Conservation (phyloP, 2,113 vertebrate genomes). For the Podilymbus podiceps region DNA sequence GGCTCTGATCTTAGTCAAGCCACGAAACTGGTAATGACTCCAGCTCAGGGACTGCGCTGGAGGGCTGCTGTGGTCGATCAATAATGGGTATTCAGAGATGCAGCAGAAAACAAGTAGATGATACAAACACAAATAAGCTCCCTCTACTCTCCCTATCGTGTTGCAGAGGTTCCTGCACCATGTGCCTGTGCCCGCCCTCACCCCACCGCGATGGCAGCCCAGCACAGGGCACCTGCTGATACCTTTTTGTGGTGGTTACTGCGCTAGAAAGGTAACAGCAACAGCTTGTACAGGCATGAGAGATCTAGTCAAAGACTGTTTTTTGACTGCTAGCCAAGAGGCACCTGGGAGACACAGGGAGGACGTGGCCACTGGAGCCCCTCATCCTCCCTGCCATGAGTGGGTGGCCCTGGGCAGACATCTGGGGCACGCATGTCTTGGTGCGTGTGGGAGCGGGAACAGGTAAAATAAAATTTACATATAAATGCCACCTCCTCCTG, state of each 20-base stretch:
- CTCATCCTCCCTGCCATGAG: accelerated
- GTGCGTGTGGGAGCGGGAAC: neutral
- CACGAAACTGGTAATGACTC: neutral
- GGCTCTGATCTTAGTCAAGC: neutral
- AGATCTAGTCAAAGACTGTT: neutral
- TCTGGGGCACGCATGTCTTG: accelerated
- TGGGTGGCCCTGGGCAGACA: neutral
- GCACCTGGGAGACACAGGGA: neutral
- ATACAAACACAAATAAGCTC: neutral
- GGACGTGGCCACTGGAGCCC: neutral
- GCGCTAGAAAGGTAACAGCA: neutral
- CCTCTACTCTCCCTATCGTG: accelerated
- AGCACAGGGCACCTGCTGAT: accelerated
- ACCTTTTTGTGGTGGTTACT: neutral
- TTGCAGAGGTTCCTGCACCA: neutral
- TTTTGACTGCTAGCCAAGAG: neutral
- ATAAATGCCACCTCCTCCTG: neutral
- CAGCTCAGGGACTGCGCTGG: neutral
- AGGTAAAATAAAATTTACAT: neutral
- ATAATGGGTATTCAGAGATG: neutral
- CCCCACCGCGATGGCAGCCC: accelerated
- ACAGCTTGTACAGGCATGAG: neutral
- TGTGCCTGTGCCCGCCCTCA: neutral
- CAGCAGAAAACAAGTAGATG: neutral
- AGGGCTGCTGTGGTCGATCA: neutral